Evolutionary conservation across 2,888 invertebrate species (phyloP), one percentile per base, ranked within the genome.

Genomic region (Graphium colonna): DNA sequence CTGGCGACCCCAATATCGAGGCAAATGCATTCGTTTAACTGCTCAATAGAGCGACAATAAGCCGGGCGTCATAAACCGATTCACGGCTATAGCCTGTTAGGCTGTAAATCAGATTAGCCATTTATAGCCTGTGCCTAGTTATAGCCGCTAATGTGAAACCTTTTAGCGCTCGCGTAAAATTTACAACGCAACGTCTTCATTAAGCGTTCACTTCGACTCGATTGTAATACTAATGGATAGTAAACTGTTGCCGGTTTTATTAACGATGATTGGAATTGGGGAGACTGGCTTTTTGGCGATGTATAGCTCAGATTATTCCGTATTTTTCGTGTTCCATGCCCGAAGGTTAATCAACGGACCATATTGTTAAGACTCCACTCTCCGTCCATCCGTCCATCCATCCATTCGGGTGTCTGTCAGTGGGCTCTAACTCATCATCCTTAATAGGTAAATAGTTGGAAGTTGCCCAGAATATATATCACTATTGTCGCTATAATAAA

Each of bases 161-260:
- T 76, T 78, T 79, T 79, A 79, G 75, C 68, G 63, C 58, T 60
- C 61, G 54, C 62, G 67, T 72, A 73, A 70, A 75, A 64, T 74
- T 75, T 77, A 73, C 68, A 65, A 60, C 62, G 57, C 60, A 60
- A 62, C 63, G 60, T 61, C 65, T 65, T 61, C 63, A 64, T 64
- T 65, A 65, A 60, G 56, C 56, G 45, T 53, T 12, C 40, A 55
- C 46, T 60, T 58, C 47, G 43, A 54, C 9, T 21, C 46, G 40
- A 52, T 50, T 51, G 51, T 63, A 56, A 53, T 55, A 54, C 63
- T 60, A 60, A 63, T 47, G 40, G 50, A 39, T 15, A 8, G 38
- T 51, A 41, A 42, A 45, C 41, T 41, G 13, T 38, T 42, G 3
- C 2, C 26, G 26, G 16, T 38, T 51, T 42, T 12, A 38, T 3